Percentiles rank a stretch among this genome's conserved stretches.
phyloP scores from a whole-genome alignment of 2,888 invertebrate genomes.

The Odontomyia ornata region DNA sequence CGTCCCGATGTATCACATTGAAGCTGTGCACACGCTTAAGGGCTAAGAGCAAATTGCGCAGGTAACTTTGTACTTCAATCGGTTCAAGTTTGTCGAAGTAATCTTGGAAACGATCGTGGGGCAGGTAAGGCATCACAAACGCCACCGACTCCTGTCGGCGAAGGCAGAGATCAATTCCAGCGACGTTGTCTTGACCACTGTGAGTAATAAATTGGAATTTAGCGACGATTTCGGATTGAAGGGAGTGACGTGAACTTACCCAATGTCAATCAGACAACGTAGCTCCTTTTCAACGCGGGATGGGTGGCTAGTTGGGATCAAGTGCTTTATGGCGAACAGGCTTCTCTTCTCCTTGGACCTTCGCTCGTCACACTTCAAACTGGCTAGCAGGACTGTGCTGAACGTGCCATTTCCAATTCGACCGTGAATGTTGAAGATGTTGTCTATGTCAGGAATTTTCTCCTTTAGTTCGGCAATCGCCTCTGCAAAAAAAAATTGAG shows the following conservation, averaged over 20 bases:
- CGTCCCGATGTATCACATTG: conserved; percentile 87
- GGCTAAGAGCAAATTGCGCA: conserved; percentile 82
- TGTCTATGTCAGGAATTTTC: conserved; percentile 70
- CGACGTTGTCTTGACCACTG: conserved; percentile 83
- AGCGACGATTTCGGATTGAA: conserved; percentile 28
- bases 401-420: conserved; percentile 88
- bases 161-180: conserved; percentile 80
- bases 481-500: conserved; percentile 52
- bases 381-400: conserved; percentile 84
- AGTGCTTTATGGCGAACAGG: conserved; percentile 84
- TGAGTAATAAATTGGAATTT: neutral
- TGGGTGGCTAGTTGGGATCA: conserved; percentile 87
- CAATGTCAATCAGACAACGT: conserved; percentile 79
- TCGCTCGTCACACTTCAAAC: conserved; percentile 65
- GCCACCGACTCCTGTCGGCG: conserved; percentile 81
- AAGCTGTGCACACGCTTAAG: conserved; percentile 82
- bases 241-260: conserved; percentile 65
- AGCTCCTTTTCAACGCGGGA: conserved; percentile 83
- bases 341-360: conserved; percentile 65
- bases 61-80: conserved; percentile 77
- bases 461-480: conserved; percentile 60
- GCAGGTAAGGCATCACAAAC: conserved; percentile 90
- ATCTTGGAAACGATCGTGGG: conserved; percentile 81
- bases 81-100: conserved; percentile 77
- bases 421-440: conserved; percentile 72